phyloP scores from a whole-genome alignment of 2,888 invertebrate species.

The Coenonympha glycerion region DNA sequence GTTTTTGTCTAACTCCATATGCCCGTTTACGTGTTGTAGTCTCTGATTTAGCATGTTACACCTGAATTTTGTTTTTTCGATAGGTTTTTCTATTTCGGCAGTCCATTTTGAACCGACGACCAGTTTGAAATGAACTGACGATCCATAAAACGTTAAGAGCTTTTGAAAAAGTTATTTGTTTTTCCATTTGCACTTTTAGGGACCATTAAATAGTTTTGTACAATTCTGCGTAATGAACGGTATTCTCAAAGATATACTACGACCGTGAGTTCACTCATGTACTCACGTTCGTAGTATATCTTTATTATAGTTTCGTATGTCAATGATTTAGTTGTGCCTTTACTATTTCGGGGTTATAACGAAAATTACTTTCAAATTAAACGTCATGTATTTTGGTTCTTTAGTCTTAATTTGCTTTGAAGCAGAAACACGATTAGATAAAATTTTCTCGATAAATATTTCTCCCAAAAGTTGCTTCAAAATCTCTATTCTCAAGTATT shows the following conservation, averaged over 20 bases:
- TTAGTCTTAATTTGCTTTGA: too few species aligned
- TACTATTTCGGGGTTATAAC: too few species aligned
- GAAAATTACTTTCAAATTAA: too few species aligned
- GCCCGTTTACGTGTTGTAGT: slow-evolving; percentile 42
- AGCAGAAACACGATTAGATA: too few species aligned
- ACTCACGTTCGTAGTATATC: too few species aligned
- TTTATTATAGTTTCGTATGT: too few species aligned
- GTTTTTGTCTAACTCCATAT: slow-evolving; percentile 51
- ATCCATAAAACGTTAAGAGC: slow-evolving; percentile 24
- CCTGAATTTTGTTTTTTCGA: slow-evolving; percentile 39
- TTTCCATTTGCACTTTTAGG: slow-evolving; percentile 21
- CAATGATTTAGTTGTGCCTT: too few species aligned
- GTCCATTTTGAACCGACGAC: slow-evolving; percentile 20
- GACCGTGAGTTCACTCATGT: too few species aligned
- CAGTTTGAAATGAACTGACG: slow-evolving; percentile 22
- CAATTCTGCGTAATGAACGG: background rate
- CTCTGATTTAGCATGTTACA: slow-evolving; percentile 54
- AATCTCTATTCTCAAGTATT: too few species aligned
- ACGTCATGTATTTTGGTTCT: too few species aligned
- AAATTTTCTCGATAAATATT: too few species aligned
- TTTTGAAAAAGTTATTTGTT: slow-evolving; percentile 22
- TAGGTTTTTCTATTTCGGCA: slow-evolving; percentile 22
- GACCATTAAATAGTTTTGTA: slow-evolving; percentile 15
- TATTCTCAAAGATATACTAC: background rate
- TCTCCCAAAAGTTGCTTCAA: too few species aligned